phyloP scores from a whole-genome alignment of 2,797 vertebrate genomes.

The Halcyon chelicuti region DNA sequence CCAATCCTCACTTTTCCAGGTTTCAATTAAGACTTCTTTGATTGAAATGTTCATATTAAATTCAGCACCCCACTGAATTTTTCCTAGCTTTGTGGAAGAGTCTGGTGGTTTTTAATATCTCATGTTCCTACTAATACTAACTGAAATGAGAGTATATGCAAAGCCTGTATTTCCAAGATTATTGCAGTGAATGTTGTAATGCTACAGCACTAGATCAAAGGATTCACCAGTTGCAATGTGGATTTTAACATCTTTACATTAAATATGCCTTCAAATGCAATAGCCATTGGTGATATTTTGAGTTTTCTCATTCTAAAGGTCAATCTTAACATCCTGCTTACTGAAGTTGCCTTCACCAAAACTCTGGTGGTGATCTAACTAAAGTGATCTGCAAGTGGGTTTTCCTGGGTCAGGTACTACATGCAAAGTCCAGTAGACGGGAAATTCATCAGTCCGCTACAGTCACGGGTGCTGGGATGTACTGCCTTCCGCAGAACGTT shows the following conservation, averaged over 20 bases:
- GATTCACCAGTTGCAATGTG: background rate
- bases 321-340: background rate
- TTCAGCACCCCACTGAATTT: background rate
- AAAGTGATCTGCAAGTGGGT: too few species aligned
- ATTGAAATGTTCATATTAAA: background rate
- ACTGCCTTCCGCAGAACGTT: background rate
- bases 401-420: background rate
- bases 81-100: background rate
- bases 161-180: background rate
- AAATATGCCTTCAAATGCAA: background rate
- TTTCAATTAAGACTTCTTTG: conserved; percentile 13
- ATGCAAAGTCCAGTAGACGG: background rate
- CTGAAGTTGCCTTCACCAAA: too few species aligned
- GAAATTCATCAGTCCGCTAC: background rate
- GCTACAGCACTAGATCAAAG: background rate
- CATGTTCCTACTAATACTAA: background rate
- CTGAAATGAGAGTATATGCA: background rate
- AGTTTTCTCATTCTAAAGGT: background rate
- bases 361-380: too few species aligned
- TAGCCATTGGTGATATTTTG: background rate
- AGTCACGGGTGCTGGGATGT: background rate
- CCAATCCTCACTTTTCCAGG: background rate
- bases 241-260: background rate
- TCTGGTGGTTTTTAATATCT: background rate
- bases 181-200: background rate